A percentile compares a stretch with the other conserved stretches of the same genome.
These are phyloP conservation scores for Oreocharis arfaki DNA, from an alignment of 2,113 vertebrate genomes.

Conservation along the genomic window DNA sequence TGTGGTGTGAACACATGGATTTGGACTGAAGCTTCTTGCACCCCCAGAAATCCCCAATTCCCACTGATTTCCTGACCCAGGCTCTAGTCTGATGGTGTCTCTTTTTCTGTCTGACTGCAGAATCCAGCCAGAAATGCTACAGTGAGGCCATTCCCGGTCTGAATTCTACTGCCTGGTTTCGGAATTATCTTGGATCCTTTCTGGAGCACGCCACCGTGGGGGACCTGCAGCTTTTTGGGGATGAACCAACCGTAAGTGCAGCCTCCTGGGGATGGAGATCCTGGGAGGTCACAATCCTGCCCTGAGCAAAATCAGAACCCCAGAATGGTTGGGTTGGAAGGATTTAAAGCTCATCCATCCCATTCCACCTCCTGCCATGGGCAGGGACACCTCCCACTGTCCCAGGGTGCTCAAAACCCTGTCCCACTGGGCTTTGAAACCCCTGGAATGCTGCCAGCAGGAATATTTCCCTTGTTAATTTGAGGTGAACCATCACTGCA, in stretches of 20 bases:
- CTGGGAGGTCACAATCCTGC: background rate
- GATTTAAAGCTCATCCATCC: background rate
- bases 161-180: slow-evolving; percentile 53
- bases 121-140: slow-evolving; percentile 6
- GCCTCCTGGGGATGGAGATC: background rate
- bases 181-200: slow-evolving; percentile 32
- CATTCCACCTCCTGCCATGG: background rate
- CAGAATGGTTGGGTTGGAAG: background rate
- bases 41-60: fast-evolving
- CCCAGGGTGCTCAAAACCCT: background rate
- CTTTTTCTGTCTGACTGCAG: background rate
- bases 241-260: slow-evolving; percentile 37
- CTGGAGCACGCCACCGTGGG: slow-evolving; percentile 2
- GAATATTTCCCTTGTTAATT: background rate
- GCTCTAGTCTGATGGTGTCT: background rate
- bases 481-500: background rate
- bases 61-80: background rate
- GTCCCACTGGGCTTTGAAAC: background rate
- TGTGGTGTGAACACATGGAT: fast-evolving
- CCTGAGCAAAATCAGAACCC: too few species aligned
- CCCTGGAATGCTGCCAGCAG: background rate
- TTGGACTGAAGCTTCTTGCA: background rate
- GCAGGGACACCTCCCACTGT: background rate
- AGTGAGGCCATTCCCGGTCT: background rate
- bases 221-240: slow-evolving; percentile 48